Conservation (phyloP, 2,888 invertebrate genomes). For the Trichogramma dendrolimi region DNA sequence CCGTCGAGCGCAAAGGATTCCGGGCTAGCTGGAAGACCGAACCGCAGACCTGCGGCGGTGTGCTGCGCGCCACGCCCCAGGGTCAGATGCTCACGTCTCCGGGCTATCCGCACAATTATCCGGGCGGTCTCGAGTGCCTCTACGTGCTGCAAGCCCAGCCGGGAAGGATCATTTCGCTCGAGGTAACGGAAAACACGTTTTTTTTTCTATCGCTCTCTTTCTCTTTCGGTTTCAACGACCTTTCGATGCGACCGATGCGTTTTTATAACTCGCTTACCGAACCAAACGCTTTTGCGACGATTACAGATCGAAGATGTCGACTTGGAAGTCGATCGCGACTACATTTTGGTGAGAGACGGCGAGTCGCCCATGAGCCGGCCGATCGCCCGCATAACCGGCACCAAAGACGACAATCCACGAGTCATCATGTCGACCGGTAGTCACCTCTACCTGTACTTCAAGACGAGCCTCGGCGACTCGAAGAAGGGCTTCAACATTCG, state of each 20-base stretch:
- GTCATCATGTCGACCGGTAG: conserved; percentile 88
- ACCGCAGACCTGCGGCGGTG: conserved; percentile 88
- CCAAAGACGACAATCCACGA: conserved; percentile 67
- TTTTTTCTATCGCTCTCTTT: background rate
- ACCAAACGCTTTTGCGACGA: background rate
- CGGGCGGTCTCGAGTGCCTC: conserved; percentile 92
- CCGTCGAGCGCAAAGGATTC: conserved; percentile 90
- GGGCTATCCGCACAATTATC: conserved; percentile 88
- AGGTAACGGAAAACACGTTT: conserved; percentile 54
- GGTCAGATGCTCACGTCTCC: conserved; percentile 86
- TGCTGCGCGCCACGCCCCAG: conserved; percentile 79
- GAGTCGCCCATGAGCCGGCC: conserved; percentile 79
- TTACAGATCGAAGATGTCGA: conserved; percentile 75
- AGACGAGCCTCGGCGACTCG: conserved; percentile 84
- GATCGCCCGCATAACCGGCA: conserved; percentile 79
- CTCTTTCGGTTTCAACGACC: background rate
- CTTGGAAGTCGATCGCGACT: conserved; percentile 77
- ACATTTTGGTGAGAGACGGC: conserved; percentile 86
- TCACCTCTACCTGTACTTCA: conserved; percentile 85
- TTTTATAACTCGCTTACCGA: background rate
- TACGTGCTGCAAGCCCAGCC: conserved; percentile 88
- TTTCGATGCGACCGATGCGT: background rate
- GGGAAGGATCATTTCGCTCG: conserved; percentile 87
- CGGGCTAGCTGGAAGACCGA: conserved; percentile 91
- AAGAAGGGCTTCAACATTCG: conserved; percentile 87